These are phyloP conservation scores for Falcaria lacertinaria DNA, from an alignment of 2,888 invertebrate species.

Conservation along the genomic window DNA sequence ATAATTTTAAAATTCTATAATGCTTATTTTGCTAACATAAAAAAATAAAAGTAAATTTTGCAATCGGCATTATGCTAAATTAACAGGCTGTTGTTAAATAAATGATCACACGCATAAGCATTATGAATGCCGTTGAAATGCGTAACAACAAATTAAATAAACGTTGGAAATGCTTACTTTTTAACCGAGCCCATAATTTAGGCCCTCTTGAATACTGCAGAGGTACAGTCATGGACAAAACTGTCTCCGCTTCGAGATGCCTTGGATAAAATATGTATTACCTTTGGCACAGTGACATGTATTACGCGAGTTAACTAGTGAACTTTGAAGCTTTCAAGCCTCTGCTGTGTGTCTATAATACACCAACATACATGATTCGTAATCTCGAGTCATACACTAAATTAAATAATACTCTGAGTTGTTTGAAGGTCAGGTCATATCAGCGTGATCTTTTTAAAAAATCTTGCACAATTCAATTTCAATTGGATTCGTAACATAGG, in stretches of 20 bases:
- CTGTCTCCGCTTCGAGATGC: no score
- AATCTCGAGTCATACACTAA: no score
- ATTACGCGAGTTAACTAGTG: constrained; percentile 18
- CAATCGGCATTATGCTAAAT: no score
- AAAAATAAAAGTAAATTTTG: no score
- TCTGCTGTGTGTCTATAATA: not conserved
- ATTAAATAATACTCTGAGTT: no score
- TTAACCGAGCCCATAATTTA: not conserved
- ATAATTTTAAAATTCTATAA: no score
- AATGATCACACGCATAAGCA: not conserved
- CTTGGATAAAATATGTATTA: not conserved
- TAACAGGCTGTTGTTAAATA: not conserved
- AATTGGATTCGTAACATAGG: no score
- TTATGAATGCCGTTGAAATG: not conserved
- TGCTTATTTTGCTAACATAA: no score
- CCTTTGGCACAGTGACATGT: constrained; percentile 13
- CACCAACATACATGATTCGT: no score
- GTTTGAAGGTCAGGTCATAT: no score
- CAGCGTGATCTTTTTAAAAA: no score
- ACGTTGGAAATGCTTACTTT: not conserved
- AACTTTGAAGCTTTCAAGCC: constrained; percentile 11
- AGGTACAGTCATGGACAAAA: not conserved
- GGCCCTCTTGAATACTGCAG: not conserved
- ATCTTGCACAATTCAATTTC: no score
- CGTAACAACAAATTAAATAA: not conserved